These are phyloP conservation scores for Lithobates sylvaticus DNA, from an alignment of 2,797 vertebrate genomes.

Conservation along the genomic window DNA sequence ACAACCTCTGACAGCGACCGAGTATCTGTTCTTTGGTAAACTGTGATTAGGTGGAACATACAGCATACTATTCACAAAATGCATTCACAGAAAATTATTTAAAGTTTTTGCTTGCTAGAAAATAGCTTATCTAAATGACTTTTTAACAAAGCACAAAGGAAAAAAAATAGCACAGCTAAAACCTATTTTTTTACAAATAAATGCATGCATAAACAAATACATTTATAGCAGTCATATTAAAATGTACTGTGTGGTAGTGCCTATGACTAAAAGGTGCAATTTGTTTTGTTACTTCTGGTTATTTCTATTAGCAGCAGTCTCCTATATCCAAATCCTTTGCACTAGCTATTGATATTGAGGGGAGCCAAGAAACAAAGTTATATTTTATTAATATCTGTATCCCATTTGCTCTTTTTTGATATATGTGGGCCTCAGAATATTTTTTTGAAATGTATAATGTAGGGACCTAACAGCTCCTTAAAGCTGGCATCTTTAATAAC, in stretches of 20 bases:
- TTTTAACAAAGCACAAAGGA: neutral
- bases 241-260: neutral
- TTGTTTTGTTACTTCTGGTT: neutral
- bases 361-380: neutral
- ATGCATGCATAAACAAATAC: neutral
- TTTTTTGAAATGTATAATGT: too few relatives aligned
- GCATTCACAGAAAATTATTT: neutral
- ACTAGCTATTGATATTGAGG: neutral
- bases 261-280: neutral
- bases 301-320: neutral
- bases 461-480: too few relatives aligned
- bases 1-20: conserved; percentile 62
- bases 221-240: neutral
- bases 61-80: conserved; percentile 50
- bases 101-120: neutral
- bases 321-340: neutral
- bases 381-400: neutral
- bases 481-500: too few relatives aligned
- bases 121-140: neutral
- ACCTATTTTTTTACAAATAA: neutral
- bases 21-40: conserved; percentile 63
- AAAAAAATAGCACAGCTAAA: neutral
- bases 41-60: conserved; percentile 70
- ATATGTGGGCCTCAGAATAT: too few relatives aligned
- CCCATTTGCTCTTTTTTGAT: too few relatives aligned